Percentiles rank a stretch among this genome's conserved stretches.
Evolutionary conservation across 1,140 invertebrate species (phyloP).

Genomic region (Drosophila jambulina): DNA sequence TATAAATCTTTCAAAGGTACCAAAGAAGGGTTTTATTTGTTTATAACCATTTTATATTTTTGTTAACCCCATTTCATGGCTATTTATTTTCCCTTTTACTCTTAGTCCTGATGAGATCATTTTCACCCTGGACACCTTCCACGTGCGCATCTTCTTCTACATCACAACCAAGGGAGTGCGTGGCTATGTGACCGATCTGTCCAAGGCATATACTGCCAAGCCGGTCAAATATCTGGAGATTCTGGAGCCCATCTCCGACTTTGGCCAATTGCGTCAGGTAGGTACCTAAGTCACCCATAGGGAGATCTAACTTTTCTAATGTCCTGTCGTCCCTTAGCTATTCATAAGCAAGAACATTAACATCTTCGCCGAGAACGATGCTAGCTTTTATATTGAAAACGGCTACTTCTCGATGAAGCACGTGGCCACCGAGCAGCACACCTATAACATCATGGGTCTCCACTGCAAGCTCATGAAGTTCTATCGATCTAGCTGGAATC

Average conservation of each 20-base stretch:
- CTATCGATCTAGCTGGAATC: constrained; percentile 70
- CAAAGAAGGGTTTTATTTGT: not conserved
- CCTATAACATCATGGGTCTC: constrained; percentile 68
- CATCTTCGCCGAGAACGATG: constrained; percentile 75
- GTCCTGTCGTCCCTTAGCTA: constrained; percentile 10
- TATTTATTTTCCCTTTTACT: not conserved
- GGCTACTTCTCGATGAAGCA: constrained; percentile 70
- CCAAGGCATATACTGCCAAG: constrained; percentile 44
- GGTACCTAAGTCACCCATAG: not conserved
- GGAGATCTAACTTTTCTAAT: no score
- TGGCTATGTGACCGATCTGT: constrained; percentile 72
- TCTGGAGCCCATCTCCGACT: constrained; percentile 60
- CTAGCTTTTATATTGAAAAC: constrained; percentile 73
- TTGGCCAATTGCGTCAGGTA: constrained; percentile 64
- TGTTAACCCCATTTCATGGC: not conserved
- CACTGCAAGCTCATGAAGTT: constrained; percentile 74
- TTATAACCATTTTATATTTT: not conserved
- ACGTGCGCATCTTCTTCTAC: constrained; percentile 63
- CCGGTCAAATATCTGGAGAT: constrained; percentile 73
- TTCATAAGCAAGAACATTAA: constrained; percentile 66
- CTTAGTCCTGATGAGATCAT: constrained; percentile 63
- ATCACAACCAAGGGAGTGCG: constrained; percentile 57
- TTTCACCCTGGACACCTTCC: constrained; percentile 65
- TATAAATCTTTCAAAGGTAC: not conserved
- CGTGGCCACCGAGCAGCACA: constrained; percentile 67